Evolutionary conservation across 2,797 vertebrate genomes (phyloP).

Genomic region (Oceanodroma leucorhoa): DNA sequence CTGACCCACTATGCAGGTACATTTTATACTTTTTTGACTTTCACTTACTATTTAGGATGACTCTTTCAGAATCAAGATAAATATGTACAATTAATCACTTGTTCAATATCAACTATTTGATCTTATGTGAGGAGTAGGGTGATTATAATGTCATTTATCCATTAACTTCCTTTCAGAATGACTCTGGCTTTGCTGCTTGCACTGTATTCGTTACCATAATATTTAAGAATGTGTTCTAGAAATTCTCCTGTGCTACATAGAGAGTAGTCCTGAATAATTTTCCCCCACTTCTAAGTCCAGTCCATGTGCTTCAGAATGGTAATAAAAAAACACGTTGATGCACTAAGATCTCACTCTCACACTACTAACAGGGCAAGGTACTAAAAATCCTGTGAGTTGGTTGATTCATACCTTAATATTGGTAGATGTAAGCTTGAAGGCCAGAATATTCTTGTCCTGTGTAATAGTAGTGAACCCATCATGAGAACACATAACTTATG

Average conservation of each 20-base stretch:
- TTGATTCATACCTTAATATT: background rate
- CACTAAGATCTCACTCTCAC: background rate
- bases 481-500: background rate
- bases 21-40: slow-evolving; percentile 26
- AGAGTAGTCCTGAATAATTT: background rate
- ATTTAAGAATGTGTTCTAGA: background rate
- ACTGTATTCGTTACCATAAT: background rate
- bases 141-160: background rate
- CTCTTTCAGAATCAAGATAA: background rate
- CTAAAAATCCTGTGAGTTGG: background rate
- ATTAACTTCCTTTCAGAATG: background rate
- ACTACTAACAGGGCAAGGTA: background rate
- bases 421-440: background rate
- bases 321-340: background rate
- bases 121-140: background rate
- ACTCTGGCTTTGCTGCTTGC: background rate
- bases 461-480: background rate
- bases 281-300: background rate
- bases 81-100: background rate
- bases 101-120: background rate
- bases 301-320: background rate
- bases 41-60: background rate
- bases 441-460: background rate
- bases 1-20: slow-evolving; percentile 18
- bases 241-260: background rate